Percentiles rank a stretch among this genome's conserved stretches.
These are phyloP conservation scores for Batillaria attramentaria DNA, from an alignment of 1,140 invertebrate species.

Conservation along the genomic window DNA sequence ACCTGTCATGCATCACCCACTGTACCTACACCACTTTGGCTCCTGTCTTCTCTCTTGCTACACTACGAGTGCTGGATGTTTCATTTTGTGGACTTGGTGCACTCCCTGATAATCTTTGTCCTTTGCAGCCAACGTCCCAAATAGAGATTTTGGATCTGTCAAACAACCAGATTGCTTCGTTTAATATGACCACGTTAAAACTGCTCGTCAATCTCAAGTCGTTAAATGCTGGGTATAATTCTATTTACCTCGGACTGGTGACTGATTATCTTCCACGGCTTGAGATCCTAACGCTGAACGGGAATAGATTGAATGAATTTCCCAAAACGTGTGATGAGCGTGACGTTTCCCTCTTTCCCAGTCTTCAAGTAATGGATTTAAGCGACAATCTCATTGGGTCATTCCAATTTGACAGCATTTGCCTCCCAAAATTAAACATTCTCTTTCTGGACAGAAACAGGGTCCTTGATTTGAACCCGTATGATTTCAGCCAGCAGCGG, in stretches of 20 bases:
- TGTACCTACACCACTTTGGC: not conserved
- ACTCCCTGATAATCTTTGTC: not conserved
- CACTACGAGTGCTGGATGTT: conserved; percentile 9
- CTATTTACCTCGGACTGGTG: no score
- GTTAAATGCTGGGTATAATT: not conserved
- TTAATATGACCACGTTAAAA: not conserved
- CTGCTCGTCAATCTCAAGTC: not conserved
- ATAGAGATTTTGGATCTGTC: not conserved
- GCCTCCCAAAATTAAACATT: no score
- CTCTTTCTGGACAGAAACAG: no score
- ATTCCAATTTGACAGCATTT: no score
- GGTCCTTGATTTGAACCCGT: not conserved
- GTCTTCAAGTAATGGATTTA: no score
- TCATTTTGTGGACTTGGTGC: not conserved
- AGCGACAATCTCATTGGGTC: no score
- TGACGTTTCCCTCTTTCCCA: no score
- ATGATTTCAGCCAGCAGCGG: not conserved
- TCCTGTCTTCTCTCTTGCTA: conserved; percentile 1
- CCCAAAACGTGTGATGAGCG: no score
- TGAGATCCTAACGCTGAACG: no score
- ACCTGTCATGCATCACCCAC: no score
- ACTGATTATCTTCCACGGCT: no score
- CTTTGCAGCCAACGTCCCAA: not conserved
- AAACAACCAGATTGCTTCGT: not conserved
- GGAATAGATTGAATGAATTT: no score